These are phyloP conservation scores for Drosophila histrio DNA, from an alignment of 2,888 invertebrate genomes.

Conservation along the genomic window DNA sequence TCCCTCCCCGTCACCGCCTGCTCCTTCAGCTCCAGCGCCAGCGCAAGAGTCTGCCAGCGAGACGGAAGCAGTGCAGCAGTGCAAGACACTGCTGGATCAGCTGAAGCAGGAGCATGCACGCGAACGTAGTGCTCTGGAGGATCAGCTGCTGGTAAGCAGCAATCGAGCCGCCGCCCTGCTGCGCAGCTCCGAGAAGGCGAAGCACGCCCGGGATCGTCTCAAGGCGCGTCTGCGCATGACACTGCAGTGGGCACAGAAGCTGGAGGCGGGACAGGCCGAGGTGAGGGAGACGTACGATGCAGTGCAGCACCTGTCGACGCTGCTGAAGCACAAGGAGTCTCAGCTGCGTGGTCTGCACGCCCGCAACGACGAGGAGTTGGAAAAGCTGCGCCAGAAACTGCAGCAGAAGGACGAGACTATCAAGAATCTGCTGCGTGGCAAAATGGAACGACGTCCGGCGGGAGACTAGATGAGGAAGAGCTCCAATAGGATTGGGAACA, in stretches of 20 bases:
- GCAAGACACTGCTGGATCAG: constrained; percentile 90
- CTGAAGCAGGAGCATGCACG: constrained; percentile 89
- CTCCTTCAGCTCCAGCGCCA: constrained; percentile 1
- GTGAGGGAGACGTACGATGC: constrained; percentile 82
- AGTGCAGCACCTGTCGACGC: constrained; percentile 80
- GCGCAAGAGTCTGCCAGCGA: constrained; percentile 43
- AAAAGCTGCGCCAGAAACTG: constrained; percentile 80
- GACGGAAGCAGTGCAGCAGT: constrained; percentile 88
- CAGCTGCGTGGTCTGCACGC: constrained; percentile 82
- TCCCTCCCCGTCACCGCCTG: neutral
- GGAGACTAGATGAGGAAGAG: constrained; percentile 44
- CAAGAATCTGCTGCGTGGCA: constrained; percentile 74
- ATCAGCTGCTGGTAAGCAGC: constrained; percentile 58
- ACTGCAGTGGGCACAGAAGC: constrained; percentile 82
- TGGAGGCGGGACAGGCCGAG: constrained; percentile 81
- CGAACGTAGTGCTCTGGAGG: constrained; percentile 84
- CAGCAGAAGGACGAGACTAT: constrained; percentile 84
- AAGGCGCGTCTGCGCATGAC: constrained; percentile 82
- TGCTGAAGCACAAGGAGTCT: constrained; percentile 83
- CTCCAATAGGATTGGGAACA: too few species aligned
- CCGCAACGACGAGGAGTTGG: constrained; percentile 81
- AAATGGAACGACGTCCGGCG: constrained; percentile 68
- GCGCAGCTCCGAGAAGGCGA: constrained; percentile 75
- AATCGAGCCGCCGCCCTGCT: constrained; percentile 58
- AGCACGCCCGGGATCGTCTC: constrained; percentile 81